These are phyloP conservation scores for Drosophila bocqueti DNA, from an alignment of 1,140 invertebrate genomes.

Conservation along the genomic window DNA sequence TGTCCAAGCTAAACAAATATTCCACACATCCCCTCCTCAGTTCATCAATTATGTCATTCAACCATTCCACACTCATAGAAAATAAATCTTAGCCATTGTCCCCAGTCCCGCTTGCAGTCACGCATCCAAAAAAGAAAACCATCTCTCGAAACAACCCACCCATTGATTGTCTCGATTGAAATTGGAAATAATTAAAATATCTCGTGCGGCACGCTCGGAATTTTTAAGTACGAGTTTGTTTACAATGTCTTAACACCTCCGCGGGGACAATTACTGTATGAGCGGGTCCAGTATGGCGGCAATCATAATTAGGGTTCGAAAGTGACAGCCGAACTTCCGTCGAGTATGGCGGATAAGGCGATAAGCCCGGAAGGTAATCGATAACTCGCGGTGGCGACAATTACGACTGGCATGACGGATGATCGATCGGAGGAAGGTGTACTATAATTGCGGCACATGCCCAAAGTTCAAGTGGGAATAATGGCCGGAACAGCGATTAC, in stretches of 20 bases:
- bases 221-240: conserved; percentile 57
- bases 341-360: conserved; percentile 24
- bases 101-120: conserved; percentile 43
- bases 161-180: conserved; percentile 25
- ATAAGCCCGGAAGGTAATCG: conserved; percentile 49
- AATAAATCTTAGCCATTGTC: conserved; percentile 8
- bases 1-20: neutral
- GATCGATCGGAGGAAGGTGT: conserved; percentile 62
- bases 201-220: conserved; percentile 40
- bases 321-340: conserved; percentile 74
- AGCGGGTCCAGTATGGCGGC: conserved; percentile 64
- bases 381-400: conserved; percentile 43
- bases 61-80: neutral
- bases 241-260: conserved; percentile 29
- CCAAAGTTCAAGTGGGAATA: conserved; percentile 53
- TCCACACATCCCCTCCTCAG: neutral
- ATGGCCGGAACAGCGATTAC: conserved; percentile 73
- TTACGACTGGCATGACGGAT: conserved; percentile 41
- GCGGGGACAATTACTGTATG: conserved; percentile 73
- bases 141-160: conserved; percentile 14
- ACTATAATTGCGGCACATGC: conserved; percentile 62
- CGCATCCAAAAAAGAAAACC: conserved; percentile 14
- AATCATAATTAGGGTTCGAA: conserved; percentile 77
- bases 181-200: conserved; percentile 81
- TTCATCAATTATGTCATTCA: conserved; percentile 24